These are phyloP conservation scores for Enteromius argenteus DNA, from an alignment of 2,797 vertebrate genomes.

Conservation along the genomic window DNA sequence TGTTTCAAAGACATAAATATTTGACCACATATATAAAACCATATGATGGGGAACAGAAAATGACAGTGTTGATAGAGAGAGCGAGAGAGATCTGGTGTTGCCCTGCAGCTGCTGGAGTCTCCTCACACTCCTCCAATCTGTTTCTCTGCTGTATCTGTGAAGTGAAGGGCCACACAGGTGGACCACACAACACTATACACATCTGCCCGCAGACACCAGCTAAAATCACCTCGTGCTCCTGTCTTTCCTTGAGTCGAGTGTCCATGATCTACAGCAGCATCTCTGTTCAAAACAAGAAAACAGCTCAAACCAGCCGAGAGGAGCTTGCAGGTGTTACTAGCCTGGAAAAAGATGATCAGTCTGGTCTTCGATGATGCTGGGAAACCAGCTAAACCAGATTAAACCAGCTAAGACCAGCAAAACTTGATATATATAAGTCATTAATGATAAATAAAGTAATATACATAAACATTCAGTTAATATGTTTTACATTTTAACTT, in stretches of 20 bases:
- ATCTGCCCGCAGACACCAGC: slow-evolving; percentile 47
- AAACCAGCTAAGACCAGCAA: not conserved
- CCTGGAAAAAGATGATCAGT: not conserved
- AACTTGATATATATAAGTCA: no score
- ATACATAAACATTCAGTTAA: no score
- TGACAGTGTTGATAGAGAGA: not conserved
- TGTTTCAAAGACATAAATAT: not conserved
- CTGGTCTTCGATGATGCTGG: not conserved
- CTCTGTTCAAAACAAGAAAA: not conserved
- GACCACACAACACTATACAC: slow-evolving; percentile 40
- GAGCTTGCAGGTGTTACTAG: not conserved
- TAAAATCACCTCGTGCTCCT: not conserved
- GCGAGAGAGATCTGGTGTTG: not conserved
- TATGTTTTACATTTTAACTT: no score
- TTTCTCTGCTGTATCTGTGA: slow-evolving; percentile 39
- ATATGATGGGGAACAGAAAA: not conserved
- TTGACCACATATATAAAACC: not conserved
- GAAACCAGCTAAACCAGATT: not conserved
- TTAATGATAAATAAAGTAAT: no score
- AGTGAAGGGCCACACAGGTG: slow-evolving; percentile 44
- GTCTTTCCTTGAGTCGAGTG: not conserved
- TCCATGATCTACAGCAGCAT: not conserved
- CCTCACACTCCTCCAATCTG: slow-evolving; percentile 54
- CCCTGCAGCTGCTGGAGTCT: slow-evolving; percentile 46
- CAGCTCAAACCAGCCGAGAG: not conserved